Base-by-base conservation (phyloP, 2,888 invertebrate genomes). In the Drosophila mercatorum region DNA sequence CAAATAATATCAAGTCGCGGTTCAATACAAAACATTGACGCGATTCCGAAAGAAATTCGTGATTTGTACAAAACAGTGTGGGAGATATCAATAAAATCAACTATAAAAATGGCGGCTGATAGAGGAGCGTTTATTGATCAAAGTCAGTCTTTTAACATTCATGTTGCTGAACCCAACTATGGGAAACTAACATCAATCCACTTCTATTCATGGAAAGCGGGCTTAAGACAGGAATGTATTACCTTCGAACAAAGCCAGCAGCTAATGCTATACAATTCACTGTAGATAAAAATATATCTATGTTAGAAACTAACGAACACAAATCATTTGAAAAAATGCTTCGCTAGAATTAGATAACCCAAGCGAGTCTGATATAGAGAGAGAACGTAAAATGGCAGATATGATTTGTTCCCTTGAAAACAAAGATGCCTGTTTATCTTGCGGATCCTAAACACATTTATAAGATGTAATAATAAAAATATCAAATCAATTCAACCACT, bases 191-290 rank as follows among this genome's bases (percentile, higher is more conserved):
- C 98, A 2, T 99, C 99, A 3, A 99, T 99, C 95, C 99, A 99
- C 93, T 99, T 99, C 93, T 97, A 97, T 92, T 97, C 97, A 0
- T 99, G 99, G 99, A 96, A 97, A 93, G 95, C 96, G 93, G 99
- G 4, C 94, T 99, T 67, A 99, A 99, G 94, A 99, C 99, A 2
- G 99, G 99, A 58, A 99, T 99, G 99, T 99, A 99, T 93, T 99
- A 99, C 92, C 94, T 99, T 77, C 95, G 99, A 57, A 99, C 98
- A 0, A 98, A 98, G 92, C 98, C 99, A 7, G 99, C 99, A 0
- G 98, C 97, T 2, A 96, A 97, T 92, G 98, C 99, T 6, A 98
- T 99, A 82, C 98, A 99, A 92, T 99, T 99, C 92, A 99, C 99
- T 0, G 98, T 99, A 0, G 98, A 99, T 93, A 99, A 99, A 92